Evolutionary conservation across 2,113 vertebrate genomes (phyloP).

Genomic region (Cathartes aura): DNA sequence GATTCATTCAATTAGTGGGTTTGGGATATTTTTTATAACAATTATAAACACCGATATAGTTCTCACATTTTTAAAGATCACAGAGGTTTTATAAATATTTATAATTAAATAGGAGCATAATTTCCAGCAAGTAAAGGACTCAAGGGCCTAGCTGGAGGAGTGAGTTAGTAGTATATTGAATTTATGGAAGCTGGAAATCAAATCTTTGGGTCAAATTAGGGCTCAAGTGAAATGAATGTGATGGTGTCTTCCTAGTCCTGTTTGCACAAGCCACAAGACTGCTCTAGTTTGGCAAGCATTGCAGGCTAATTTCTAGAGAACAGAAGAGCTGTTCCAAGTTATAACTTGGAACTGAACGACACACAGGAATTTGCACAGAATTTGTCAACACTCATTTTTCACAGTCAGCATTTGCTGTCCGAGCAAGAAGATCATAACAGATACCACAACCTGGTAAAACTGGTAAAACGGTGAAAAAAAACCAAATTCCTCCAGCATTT

Average conservation of each 20-base stretch:
- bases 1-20: conserved; percentile 59
- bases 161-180: background rate
- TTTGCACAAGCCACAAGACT: conserved; percentile 1
- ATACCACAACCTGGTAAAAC: background rate
- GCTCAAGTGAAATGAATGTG: background rate
- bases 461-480: background rate
- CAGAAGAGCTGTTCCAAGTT: conserved; percentile 16
- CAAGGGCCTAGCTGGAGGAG: background rate
- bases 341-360: background rate
- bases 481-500: background rate
- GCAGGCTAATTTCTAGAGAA: conserved; percentile 20
- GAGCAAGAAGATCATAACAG: background rate
- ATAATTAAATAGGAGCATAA: conserved; percentile 38
- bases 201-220: conserved; percentile 27
- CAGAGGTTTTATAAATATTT: conserved; percentile 59
- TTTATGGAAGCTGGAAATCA: conserved; percentile 16
- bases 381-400: conserved; percentile 50
- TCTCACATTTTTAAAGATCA: conserved; percentile 59
- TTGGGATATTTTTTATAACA: conserved; percentile 64
- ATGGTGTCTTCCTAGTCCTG: background rate
- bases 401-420: background rate
- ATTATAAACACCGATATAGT: conserved; percentile 67
- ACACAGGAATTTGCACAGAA: conserved; percentile 15
- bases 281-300: background rate
- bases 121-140: background rate